Conservation (phyloP, 2,888 invertebrate species). For the Apamea epomidion region DNA sequence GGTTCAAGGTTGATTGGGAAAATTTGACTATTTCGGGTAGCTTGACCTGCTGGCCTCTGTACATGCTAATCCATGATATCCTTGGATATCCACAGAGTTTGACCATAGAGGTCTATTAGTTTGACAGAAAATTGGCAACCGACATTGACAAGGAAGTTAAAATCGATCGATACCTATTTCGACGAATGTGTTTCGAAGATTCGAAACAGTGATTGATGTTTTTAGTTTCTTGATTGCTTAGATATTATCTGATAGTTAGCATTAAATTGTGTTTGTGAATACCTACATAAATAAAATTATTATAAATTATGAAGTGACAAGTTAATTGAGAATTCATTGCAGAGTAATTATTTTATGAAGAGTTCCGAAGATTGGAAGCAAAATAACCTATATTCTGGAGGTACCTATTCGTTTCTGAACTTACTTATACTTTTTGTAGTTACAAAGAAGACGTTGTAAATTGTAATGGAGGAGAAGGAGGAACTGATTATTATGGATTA, state of each 20-base stretch:
- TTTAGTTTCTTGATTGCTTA: no score
- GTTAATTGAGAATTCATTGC: constrained; percentile 5
- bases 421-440: constrained; percentile 6
- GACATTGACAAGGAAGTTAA: no score
- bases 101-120: not conserved
- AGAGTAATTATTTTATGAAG: not conserved
- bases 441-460: constrained; percentile 28
- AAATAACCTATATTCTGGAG: constrained; percentile 25
- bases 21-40: no score
- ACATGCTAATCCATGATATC: no score
- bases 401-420: constrained; percentile 22
- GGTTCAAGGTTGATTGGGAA: no score
- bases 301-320: not conserved
- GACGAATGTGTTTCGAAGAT: no score
- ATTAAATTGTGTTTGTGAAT: not conserved
- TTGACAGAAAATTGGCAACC: not conserved
- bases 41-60: no score
- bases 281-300: not conserved
- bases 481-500: constrained; percentile 77
- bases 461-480: constrained; percentile 63
- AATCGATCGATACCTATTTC: no score
- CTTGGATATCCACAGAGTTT: not conserved
- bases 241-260: not conserved
- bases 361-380: constrained; percentile 7
- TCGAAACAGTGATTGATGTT: no score